Base-by-base conservation (phyloP, 2,113 vertebrate species). In the Nymphicus hollandicus region DNA sequence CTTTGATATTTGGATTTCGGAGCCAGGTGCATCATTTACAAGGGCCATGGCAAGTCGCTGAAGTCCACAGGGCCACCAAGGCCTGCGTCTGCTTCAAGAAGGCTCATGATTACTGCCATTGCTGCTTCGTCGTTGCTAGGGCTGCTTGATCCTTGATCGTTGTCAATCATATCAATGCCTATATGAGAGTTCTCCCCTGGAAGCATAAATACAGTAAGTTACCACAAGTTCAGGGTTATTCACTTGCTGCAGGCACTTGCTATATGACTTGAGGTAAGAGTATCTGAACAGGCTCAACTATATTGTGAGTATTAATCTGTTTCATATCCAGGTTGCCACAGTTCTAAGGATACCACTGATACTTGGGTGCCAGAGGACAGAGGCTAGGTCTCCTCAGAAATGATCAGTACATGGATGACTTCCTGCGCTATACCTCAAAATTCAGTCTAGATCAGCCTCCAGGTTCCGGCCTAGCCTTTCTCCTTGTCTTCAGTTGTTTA, bases 31-130 rank as follows among this genome's bases (percentile, higher is more conserved):
- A 95, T 91, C 72, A 94, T 95, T 99, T 98, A 99, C 98, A 99
- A 97, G 74, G 99, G 99, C 99, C 99, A 99, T 17, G 99, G 99
- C 86, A 99, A 98, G 97, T 99, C 99, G 13, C 99, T 99, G 96
- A 99, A 99, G 98, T 99, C 99, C 49, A 99, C 99, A 3, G 99
- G 99, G 29, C 99, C 99, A 1, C 99, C 99, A 5, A 99, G 98
- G 81, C 99, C 99, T 11, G 99, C 99, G 47, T 99, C 99, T 6
- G 99, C 99, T 98, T 99, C 99, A 97, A 99, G 97, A 91, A 99
- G 98, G 93, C 99, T 99, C 99, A 99, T 99, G 88, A 99, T 99
- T 71, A 99, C 99, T 1, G 99, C 99, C 99, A 99, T 99, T 17
- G 99, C 99, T 3, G 99, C 99, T 96, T 99, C 99, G 2, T 99